These are phyloP conservation scores for Squalus acanthias DNA, from an alignment of 2,797 vertebrate species.

Conservation along the genomic window DNA sequence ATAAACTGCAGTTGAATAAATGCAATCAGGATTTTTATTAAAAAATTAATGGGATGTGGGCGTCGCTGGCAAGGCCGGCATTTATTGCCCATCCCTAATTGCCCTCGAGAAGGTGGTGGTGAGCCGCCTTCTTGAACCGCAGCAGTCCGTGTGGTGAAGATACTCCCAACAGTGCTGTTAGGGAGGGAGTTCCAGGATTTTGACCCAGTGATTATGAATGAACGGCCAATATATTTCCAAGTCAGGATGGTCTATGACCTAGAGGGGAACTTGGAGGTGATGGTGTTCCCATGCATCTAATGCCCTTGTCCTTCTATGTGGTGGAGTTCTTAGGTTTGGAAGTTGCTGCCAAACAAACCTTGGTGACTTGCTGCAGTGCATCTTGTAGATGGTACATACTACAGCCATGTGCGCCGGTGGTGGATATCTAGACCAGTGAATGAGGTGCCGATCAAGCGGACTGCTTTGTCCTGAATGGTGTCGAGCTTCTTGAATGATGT, in stretches of 20 bases:
- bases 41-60: not conserved
- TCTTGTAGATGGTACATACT: not conserved
- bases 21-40: not conserved
- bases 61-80: no score
- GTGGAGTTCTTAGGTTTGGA: not conserved
- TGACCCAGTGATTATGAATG: not conserved
- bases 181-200: no score
- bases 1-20: not conserved
- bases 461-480: not conserved
- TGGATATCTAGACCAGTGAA: not conserved
- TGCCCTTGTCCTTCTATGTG: not conserved
- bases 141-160: not conserved
- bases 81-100: not conserved
- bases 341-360: not conserved
- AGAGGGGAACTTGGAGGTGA: not conserved
- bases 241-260: not conserved
- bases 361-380: not conserved
- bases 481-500: not conserved
- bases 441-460: not conserved
- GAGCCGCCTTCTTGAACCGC: not conserved
- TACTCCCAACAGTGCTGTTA: no score
- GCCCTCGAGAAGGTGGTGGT: no score
- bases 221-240: not conserved
- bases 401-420: not conserved
- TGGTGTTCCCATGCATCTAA: not conserved